Conservation (phyloP, 1,140 invertebrate species). For the Heliconius hermathena region DNA sequence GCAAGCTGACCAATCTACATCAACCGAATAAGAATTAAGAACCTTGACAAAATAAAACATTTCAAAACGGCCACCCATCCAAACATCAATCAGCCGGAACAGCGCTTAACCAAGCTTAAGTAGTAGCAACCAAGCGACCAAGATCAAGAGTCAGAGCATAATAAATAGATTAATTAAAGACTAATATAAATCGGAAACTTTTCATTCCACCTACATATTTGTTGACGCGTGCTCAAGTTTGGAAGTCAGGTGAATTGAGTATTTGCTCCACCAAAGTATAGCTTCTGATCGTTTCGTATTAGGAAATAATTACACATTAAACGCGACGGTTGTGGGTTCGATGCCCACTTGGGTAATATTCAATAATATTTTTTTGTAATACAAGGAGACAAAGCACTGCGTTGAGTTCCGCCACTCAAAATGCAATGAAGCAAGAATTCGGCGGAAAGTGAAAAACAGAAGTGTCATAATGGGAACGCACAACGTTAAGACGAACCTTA, state of each 20-base stretch:
- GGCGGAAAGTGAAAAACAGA: no score
- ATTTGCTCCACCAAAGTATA: neutral
- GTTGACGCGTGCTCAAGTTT: constrained; percentile 15
- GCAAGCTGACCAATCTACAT: no score
- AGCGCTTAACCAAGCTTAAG: neutral
- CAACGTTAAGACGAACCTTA: no score
- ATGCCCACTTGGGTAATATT: neutral
- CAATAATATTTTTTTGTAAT: neutral
- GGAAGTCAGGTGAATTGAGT: constrained; percentile 1
- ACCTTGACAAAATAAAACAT: neutral
- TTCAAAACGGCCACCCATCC: neutral
- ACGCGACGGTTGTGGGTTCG: neutral
- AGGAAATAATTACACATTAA: neutral
- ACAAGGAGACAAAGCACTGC: neutral
- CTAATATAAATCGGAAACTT: constrained; percentile 27
- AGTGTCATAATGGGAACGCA: no score
- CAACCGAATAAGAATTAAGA: no score
- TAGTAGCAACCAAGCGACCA: neutral
- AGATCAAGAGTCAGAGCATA: neutral
- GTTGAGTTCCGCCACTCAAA: neutral
- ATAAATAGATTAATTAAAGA: constrained; percentile 20
- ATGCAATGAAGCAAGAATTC: neutral
- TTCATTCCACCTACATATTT: constrained; percentile 30
- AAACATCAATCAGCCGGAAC: neutral
- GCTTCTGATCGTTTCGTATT: neutral